Percentiles rank a stretch among this genome's conserved stretches.
These are phyloP conservation scores for Eucidaris tribuloides DNA, from an alignment of 35 echinoderm and acorn worm species.

Conservation along the genomic window DNA sequence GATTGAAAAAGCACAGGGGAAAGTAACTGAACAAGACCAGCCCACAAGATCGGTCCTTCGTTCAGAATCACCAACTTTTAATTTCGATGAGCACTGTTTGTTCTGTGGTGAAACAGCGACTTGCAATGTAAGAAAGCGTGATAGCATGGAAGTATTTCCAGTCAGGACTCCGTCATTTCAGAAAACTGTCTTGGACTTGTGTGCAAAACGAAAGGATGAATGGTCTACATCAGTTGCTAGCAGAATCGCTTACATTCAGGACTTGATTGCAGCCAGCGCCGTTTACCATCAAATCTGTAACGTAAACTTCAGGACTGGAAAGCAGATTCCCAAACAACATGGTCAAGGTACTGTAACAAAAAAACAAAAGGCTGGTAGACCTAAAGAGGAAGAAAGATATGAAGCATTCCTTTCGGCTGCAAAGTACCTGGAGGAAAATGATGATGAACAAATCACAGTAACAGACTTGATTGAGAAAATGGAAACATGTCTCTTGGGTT, in stretches of 20 bases:
- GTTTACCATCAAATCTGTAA: constrained; percentile 29
- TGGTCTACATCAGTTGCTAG: neutral
- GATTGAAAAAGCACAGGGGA: neutral
- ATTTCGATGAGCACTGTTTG: neutral
- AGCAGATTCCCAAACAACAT: neutral
- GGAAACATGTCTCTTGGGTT: neutral
- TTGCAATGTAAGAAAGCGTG: neutral
- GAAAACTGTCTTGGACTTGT: neutral
- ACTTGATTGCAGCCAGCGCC: constrained; percentile 35
- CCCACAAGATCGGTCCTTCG: neutral
- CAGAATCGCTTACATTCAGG: neutral
- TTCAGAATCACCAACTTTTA: neutral
- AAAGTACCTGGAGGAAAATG: constrained; percentile 39
- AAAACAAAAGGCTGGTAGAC: constrained; percentile 18
- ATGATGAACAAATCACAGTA: constrained; percentile 63
- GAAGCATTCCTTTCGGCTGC: constrained; percentile 11
- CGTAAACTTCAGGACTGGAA: constrained; percentile 14
- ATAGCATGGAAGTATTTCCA: neutral
- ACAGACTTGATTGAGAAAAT: constrained; percentile 52
- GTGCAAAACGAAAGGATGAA: neutral
- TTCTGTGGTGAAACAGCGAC: neutral
- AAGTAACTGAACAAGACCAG: neutral
- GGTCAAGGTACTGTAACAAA: neutral
- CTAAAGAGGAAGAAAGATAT: neutral
- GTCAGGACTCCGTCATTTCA: neutral